Base-by-base conservation (phyloP, 1,140 invertebrate genomes). In the Formica selysi region DNA sequence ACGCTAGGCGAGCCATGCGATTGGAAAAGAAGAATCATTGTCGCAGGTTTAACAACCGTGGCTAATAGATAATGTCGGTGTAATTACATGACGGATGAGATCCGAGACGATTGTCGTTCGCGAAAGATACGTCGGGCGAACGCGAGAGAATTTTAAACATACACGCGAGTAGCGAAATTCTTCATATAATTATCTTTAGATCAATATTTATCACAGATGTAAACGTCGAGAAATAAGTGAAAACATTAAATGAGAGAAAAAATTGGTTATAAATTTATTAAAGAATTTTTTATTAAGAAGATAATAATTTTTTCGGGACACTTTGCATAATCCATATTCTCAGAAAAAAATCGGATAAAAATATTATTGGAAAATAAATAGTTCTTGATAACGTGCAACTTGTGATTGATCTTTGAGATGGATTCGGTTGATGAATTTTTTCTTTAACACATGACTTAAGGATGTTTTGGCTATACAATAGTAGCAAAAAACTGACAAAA, bases 31-130 rank as follows among this genome's bases (percentile, higher is more conserved):
- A 85, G n/a, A 84, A 80, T 89, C 87, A 83, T 90, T 87, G 89
- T 87, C 64, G 78, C 87, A 84, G 51, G 68, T 81, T 67, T 90
- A 93, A 92, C 91, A 92, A 91, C 89, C 91, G 85, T 92, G 85
- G 61, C 89, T 90, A 86, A 93, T 88, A 89, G 89, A 88, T 92
- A 89, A 92, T 90, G 68, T 61, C 85, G 61, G 78, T 87, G 86
- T 89, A 92, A 92, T 92, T 92, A 89, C 86, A 90, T 78, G 88
- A 90, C 67, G 80, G 86, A 92, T 91, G 90, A 51, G 48, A 80
- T 80, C 84, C 86, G 70, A 81, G 81, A 89, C 89, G 73, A 90
- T 87, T 41, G 32, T 79, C 76, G 87, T 78, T 59, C 70, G 76
- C 36, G 85, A 41, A 86, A 71, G 68, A 71, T 68, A 41, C 65